Conservation (phyloP, 2,888 invertebrate species). For the Augochlorella aurata region DNA sequence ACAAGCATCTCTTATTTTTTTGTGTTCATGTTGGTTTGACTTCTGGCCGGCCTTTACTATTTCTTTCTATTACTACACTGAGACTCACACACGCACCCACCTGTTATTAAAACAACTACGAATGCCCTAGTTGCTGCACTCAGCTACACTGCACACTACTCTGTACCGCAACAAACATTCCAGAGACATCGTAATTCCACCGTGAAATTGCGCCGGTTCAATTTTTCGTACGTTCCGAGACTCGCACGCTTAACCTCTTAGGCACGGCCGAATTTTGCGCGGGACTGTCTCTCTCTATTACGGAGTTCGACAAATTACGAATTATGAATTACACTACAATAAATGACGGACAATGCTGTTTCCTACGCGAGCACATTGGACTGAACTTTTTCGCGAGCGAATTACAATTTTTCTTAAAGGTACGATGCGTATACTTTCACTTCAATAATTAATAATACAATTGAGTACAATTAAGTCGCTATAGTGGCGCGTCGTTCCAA, state of each 20-base stretch:
- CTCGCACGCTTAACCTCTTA: neutral
- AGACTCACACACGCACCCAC: conserved; percentile 44
- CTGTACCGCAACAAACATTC: conserved; percentile 42
- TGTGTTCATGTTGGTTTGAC: conserved; percentile 76
- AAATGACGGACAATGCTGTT: too few species aligned
- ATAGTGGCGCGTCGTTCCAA: too few species aligned
- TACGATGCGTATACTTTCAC: too few species aligned
- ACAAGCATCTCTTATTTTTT: conserved; percentile 54
- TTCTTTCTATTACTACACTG: conserved; percentile 47
- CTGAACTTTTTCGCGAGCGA: too few species aligned
- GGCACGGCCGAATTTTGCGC: too few species aligned
- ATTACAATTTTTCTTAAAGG: too few species aligned
- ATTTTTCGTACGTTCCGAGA: conserved; percentile 4
- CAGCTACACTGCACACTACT: conserved; percentile 48
- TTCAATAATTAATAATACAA: too few species aligned
- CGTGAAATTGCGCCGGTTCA: conserved; percentile 1
- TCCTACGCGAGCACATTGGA: too few species aligned
- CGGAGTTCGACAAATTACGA: too few species aligned
- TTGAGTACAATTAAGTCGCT: too few species aligned
- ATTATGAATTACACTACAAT: too few species aligned
- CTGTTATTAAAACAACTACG: conserved; percentile 49
- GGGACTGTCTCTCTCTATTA: too few species aligned
- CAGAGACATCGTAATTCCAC: conserved; percentile 53
- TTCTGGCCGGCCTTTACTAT: conserved; percentile 64
- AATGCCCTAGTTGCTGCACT: conserved; percentile 51